A percentile compares a stretch with the other conserved stretches of the same genome.
Conservation (phyloP, 1,140 invertebrate species). For the Arion vulgaris region DNA sequence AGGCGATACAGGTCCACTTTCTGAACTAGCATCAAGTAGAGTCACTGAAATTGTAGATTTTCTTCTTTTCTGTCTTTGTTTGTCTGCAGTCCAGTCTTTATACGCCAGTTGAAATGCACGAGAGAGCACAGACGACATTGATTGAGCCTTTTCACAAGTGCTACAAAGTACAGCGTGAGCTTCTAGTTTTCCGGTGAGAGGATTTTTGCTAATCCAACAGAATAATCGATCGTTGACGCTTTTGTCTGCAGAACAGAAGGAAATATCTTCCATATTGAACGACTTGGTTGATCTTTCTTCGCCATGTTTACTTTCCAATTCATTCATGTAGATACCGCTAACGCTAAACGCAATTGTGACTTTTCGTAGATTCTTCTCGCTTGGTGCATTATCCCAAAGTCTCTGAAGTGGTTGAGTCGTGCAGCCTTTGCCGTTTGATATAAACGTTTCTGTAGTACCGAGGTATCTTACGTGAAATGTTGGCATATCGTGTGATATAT, state of each 20-base stretch:
- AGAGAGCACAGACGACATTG: slow-evolving; percentile 62
- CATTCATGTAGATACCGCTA: slow-evolving; percentile 46
- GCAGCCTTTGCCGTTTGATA: slow-evolving; percentile 54
- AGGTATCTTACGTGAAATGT: slow-evolving; percentile 57
- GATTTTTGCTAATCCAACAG: slow-evolving; percentile 61
- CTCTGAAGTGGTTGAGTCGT: slow-evolving; percentile 48
- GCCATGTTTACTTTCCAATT: slow-evolving; percentile 47
- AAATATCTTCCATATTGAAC: slow-evolving; percentile 57
- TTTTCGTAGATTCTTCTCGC: slow-evolving; percentile 49
- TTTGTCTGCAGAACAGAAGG: slow-evolving; percentile 54
- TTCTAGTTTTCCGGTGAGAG: slow-evolving; percentile 40
- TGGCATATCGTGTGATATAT: slow-evolving; percentile 53
- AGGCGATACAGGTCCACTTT: neutral
- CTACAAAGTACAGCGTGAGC: slow-evolving; percentile 64
- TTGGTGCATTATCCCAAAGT: slow-evolving; percentile 56
- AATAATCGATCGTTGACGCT: slow-evolving; percentile 60
- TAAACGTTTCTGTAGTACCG: slow-evolving; percentile 52
- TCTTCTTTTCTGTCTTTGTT: neutral
- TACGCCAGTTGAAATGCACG: slow-evolving; percentile 41
- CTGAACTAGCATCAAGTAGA: neutral
- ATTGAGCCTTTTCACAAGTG: slow-evolving; percentile 55
- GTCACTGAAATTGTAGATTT: slow-evolving; percentile 5
- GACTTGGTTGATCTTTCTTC: neutral
- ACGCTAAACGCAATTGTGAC: slow-evolving; percentile 47
- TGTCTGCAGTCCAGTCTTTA: slow-evolving; percentile 24